phyloP scores from a whole-genome alignment of 2,113 vertebrate species.

The Heliornis fulica region DNA sequence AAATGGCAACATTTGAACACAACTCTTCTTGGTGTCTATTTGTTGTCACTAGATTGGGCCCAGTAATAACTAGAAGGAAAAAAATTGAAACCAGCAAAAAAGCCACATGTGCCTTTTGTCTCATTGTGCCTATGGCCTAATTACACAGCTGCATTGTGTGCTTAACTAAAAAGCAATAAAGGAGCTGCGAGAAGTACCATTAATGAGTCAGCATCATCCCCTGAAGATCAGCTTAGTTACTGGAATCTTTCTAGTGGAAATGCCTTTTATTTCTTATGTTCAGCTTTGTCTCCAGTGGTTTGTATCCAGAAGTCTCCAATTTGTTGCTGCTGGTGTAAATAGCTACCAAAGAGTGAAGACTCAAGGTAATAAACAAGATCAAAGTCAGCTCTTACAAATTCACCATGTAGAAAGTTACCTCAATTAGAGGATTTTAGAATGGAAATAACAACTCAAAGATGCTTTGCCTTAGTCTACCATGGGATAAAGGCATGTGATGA shows the following conservation, averaged over 20 bases:
- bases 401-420: background rate
- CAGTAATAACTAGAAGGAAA: background rate
- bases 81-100: background rate
- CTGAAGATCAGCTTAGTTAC: background rate
- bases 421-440: background rate
- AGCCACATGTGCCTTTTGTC: background rate
- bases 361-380: background rate
- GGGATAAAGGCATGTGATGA: background rate
- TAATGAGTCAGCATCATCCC: background rate
- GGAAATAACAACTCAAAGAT: background rate
- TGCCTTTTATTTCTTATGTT: background rate
- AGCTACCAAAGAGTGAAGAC: background rate
- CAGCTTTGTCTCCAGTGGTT: background rate
- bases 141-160: background rate
- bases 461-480: background rate
- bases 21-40: background rate
- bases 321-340: background rate
- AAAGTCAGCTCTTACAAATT: background rate
- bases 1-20: background rate
- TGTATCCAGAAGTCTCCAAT: background rate
- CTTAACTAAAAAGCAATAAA: conserved; percentile 12
- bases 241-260: background rate
- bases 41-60: background rate
- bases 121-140: background rate
- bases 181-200: background rate